phyloP scores from a whole-genome alignment of 2,113 vertebrate genomes.

The Pedetes capensis region DNA sequence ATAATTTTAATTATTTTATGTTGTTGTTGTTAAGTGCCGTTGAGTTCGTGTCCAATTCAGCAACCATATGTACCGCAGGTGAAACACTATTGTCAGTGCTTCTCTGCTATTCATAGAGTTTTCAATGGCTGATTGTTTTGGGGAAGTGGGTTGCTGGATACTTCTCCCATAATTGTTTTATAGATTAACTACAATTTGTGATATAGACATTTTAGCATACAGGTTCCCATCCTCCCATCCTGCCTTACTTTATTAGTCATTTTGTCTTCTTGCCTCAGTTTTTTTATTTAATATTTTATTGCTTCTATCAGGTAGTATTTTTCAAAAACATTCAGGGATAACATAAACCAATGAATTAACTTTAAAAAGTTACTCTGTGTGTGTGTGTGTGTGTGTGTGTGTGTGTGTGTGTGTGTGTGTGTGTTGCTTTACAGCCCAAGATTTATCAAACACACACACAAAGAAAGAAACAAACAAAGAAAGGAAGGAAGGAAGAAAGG shows the following conservation, averaged over 20 bases:
- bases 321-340: not conserved
- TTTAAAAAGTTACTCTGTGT: not conserved
- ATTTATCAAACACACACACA: not conserved
- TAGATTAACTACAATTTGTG: not conserved
- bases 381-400: not conserved
- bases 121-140: no score
- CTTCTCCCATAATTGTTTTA: not conserved
- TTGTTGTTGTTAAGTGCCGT: no score
- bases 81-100: no score
- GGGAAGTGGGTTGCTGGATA: no score
- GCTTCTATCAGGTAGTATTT: not conserved
- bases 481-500: no score
- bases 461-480: no score
- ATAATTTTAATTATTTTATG: no score
- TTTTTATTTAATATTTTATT: not conserved
- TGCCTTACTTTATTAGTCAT: not conserved
- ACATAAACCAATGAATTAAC: not conserved
- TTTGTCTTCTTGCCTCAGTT: slow-evolving; percentile 21
- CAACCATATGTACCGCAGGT: no score
- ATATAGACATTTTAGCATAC: not conserved
- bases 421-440: not conserved
- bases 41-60: no score
- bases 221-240: not conserved
- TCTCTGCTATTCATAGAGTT: no score
- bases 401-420: not conserved